phyloP scores from a whole-genome alignment of 2,888 invertebrate species.

The Vesta saturnalis region DNA sequence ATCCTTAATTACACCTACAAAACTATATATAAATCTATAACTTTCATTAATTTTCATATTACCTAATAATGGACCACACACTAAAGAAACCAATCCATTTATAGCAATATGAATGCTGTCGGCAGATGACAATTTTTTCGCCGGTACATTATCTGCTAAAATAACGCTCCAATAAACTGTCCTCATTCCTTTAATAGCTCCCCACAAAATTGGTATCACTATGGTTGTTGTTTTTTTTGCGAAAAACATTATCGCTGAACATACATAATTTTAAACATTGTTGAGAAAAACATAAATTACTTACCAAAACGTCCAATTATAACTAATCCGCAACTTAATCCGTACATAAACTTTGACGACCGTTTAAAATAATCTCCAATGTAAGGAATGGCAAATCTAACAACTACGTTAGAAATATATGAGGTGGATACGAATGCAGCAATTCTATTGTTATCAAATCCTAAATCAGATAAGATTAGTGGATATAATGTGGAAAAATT shows the following conservation, averaged over 20 bases:
- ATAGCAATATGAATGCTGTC: constrained; percentile 75
- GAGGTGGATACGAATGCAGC: constrained; percentile 71
- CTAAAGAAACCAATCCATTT: constrained; percentile 69
- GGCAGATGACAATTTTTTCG: constrained; percentile 72
- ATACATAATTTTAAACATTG: neutral
- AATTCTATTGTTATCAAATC: constrained; percentile 66
- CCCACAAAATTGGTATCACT: constrained; percentile 67
- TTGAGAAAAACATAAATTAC: constrained; percentile 50
- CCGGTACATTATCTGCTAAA: constrained; percentile 72
- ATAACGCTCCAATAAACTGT: constrained; percentile 75
- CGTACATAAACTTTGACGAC: constrained; percentile 71
- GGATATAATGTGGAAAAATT: constrained; percentile 73
- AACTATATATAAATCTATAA: neutral
- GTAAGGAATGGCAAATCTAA: constrained; percentile 70
- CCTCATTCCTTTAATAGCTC: constrained; percentile 73
- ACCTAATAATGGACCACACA: constrained; percentile 67
- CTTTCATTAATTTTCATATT: neutral
- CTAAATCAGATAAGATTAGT: constrained; percentile 67
- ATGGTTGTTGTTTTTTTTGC: constrained; percentile 48
- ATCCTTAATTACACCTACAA: constrained; percentile 14
- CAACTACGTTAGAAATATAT: constrained; percentile 64
- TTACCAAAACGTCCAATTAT: constrained; percentile 70
- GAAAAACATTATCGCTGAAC: constrained; percentile 9
- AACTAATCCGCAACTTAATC: constrained; percentile 68
- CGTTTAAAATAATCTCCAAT: constrained; percentile 70